These are phyloP conservation scores for Sebastes taczanowskii DNA, from an alignment of 2,797 vertebrate species.

Conservation along the genomic window DNA sequence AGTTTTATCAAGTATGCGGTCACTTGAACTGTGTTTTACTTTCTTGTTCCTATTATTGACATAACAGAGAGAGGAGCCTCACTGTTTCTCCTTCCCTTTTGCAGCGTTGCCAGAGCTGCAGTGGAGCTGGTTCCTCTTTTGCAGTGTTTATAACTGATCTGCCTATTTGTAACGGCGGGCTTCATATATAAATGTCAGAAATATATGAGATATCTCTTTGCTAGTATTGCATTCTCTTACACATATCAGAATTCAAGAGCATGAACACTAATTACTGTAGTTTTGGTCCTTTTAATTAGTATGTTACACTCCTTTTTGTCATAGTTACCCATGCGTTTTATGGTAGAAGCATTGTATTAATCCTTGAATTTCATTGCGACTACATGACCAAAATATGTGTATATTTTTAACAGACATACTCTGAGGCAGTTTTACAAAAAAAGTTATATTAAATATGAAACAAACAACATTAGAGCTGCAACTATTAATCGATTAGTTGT, in stretches of 20 bases:
- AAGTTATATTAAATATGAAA: too few relatives aligned
- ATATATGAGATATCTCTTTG: too few relatives aligned
- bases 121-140: neutral
- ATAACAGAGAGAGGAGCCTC: slow-evolving; percentile 1
- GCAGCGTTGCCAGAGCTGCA: neutral
- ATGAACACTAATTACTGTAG: neutral
- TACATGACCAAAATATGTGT: neutral
- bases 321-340: neutral
- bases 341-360: neutral
- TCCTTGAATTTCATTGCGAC: neutral
- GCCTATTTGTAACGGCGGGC: neutral
- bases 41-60: slow-evolving; percentile 5
- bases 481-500: neutral
- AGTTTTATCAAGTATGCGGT: neutral
- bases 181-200: neutral
- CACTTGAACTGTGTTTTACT: neutral
- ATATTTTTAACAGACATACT: neutral
- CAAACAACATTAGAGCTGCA: neutral
- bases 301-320: neutral
- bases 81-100: neutral
- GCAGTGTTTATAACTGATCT: neutral
- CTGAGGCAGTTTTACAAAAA: neutral
- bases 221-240: neutral
- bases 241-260: neutral
- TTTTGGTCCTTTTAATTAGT: neutral